phyloP scores from a whole-genome alignment of 2,113 vertebrate species.

The Oryzias woworae region DNA sequence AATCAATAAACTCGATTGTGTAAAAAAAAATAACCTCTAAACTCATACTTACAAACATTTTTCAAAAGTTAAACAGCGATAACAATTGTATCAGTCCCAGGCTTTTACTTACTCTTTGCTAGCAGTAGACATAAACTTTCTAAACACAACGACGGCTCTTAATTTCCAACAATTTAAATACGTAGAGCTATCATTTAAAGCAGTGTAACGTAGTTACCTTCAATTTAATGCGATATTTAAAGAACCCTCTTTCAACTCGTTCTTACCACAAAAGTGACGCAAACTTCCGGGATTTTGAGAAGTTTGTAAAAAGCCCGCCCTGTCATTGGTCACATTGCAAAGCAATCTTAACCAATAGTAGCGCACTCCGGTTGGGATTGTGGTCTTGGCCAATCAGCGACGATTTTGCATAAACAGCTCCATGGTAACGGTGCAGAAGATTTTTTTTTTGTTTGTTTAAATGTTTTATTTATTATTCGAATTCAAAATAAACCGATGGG shows the following conservation, averaged over 20 bases:
- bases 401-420: slow-evolving; percentile 57
- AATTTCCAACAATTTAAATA: too few relatives aligned
- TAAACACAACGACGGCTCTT: neutral
- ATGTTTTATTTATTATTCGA: too few relatives aligned
- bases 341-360: slow-evolving; percentile 49
- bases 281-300: slow-evolving; percentile 65
- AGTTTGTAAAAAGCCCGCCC: slow-evolving; percentile 76
- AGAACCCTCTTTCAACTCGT: slow-evolving; percentile 25
- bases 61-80: too few relatives aligned
- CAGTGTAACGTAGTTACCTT: slow-evolving; percentile 2
- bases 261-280: slow-evolving; percentile 9
- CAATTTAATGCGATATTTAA: slow-evolving; percentile 40
- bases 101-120: too few relatives aligned
- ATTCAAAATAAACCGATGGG: too few relatives aligned
- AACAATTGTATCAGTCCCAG: too few relatives aligned
- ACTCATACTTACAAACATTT: too few relatives aligned
- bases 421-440: slow-evolving; percentile 65
- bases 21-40: too few relatives aligned
- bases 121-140: slow-evolving; percentile 6
- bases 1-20: too few relatives aligned
- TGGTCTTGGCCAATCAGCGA: slow-evolving; percentile 50
- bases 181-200: neutral
- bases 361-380: neutral
- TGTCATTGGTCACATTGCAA: slow-evolving; percentile 63
- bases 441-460: slow-evolving; percentile 11